phyloP scores from a whole-genome alignment of 1,140 invertebrate genomes.

The Bombus soroeensis region DNA sequence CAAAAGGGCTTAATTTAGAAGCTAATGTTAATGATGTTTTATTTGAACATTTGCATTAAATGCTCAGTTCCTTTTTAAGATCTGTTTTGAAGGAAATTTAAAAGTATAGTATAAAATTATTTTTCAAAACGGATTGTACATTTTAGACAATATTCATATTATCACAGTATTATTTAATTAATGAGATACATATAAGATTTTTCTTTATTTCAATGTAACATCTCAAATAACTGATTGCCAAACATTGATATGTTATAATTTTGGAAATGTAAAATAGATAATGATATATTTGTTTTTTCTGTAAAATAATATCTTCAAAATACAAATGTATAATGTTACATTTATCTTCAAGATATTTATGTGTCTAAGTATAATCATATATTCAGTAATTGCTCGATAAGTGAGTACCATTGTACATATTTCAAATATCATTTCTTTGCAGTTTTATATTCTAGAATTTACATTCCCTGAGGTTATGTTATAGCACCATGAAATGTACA shows the following conservation, averaged over 20 bases:
- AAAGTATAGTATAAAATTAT: neutral
- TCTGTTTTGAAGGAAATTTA: neutral
- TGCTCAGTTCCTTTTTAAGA: constrained; percentile 37
- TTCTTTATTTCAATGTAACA: constrained; percentile 2
- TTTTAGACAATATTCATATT: constrained; percentile 39
- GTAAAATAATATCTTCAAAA: constrained; percentile 42
- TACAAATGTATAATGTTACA: constrained; percentile 20
- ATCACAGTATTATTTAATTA: constrained; percentile 54
- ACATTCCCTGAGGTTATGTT: constrained; percentile 67
- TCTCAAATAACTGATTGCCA: neutral
- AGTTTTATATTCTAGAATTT: constrained; percentile 49
- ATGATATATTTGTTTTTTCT: constrained; percentile 48
- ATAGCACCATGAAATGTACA: constrained; percentile 77
- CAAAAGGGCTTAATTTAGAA: constrained; percentile 36
- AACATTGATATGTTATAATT: neutral
- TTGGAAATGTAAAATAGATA: constrained; percentile 28
- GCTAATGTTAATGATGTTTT: constrained; percentile 32
- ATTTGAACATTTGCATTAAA: constrained; percentile 14
- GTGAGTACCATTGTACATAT: constrained; percentile 67
- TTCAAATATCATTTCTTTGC: constrained; percentile 78
- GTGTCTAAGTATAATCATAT: constrained; percentile 27
- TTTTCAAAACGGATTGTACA: constrained; percentile 40
- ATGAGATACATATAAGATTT: constrained; percentile 1
- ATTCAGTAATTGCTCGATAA: constrained; percentile 36
- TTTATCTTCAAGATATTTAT: constrained; percentile 37